Conservation (phyloP, 2,888 invertebrate species). For the Scaptomyza flava region DNA sequence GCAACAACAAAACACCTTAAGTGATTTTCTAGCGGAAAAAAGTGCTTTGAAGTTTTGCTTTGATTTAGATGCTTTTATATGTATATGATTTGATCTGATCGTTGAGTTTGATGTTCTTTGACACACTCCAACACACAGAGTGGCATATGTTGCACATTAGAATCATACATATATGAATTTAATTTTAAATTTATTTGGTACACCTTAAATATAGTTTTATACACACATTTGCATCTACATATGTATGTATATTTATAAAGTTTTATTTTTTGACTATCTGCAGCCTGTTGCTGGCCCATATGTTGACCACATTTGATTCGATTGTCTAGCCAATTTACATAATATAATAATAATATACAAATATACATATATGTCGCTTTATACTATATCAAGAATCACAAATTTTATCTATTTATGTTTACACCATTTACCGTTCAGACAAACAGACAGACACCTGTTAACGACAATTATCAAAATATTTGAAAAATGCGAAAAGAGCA, state of each 20-base stretch:
- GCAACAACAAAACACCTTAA: conserved; percentile 24
- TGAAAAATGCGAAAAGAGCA: conserved; percentile 54
- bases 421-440: conserved; percentile 42
- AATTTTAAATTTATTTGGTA: conserved; percentile 36
- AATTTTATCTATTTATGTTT: conserved; percentile 62
- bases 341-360: neutral
- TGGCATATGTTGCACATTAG: conserved; percentile 34
- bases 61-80: conserved; percentile 29
- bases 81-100: conserved; percentile 43
- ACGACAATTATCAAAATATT: conserved; percentile 25
- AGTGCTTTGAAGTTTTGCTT: conserved; percentile 64
- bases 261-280: conserved; percentile 10
- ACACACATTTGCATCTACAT: conserved; percentile 18
- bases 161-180: conserved; percentile 43
- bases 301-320: conserved; percentile 43
- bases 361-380: conserved; percentile 18
- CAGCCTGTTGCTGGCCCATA: conserved; percentile 37
- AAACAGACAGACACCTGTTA: conserved; percentile 71
- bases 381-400: neutral
- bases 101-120: conserved; percentile 39
- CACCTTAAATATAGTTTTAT: conserved; percentile 34
- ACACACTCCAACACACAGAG: conserved; percentile 22
- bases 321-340: conserved; percentile 13
- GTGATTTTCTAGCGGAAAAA: conserved; percentile 55
- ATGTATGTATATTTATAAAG: conserved; percentile 2